Conservation (phyloP, 2,113 vertebrate genomes). For the Eulemur rufifrons region DNA sequence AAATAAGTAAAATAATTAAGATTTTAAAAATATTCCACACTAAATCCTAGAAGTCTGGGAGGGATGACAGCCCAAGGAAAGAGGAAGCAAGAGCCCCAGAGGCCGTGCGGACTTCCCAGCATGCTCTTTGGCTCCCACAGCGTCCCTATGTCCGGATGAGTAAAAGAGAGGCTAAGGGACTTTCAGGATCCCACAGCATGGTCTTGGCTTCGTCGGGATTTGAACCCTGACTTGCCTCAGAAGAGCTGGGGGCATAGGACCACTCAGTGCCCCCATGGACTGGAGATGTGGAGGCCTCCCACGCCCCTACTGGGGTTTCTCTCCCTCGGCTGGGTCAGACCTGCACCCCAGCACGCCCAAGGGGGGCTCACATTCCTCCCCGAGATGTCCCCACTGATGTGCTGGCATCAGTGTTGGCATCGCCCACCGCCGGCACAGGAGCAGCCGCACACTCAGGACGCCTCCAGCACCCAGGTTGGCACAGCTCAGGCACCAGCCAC, state of each 20-base stretch:
- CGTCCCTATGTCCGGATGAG: not conserved
- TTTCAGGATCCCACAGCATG: not conserved
- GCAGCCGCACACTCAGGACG: not conserved
- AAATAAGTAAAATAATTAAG: not conserved
- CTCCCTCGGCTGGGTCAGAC: not conserved
- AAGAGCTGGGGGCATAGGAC: not conserved
- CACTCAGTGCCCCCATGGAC: not conserved
- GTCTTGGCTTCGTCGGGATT: not conserved
- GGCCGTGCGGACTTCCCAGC: too few species aligned
- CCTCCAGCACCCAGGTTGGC: accelerated
- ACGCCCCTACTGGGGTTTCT: not conserved
- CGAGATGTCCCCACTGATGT: too few species aligned
- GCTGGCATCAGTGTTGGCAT: not conserved
- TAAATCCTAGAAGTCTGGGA: not conserved
- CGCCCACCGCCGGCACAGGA: not conserved
- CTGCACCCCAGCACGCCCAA: not conserved
- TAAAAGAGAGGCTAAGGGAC: not conserved
- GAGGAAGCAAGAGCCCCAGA: not conserved
- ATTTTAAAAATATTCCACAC: not conserved
- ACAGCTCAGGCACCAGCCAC: not conserved
- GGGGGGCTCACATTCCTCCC: not conserved
- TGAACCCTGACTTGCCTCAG: not conserved
- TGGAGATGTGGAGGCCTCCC: not conserved
- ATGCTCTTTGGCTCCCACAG: not conserved
- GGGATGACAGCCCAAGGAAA: not conserved